Evolutionary conservation across 30 jellyfish, hydroid and myxozoan species (phyloP).

Genomic region (Clytia hemisphaerica): DNA sequence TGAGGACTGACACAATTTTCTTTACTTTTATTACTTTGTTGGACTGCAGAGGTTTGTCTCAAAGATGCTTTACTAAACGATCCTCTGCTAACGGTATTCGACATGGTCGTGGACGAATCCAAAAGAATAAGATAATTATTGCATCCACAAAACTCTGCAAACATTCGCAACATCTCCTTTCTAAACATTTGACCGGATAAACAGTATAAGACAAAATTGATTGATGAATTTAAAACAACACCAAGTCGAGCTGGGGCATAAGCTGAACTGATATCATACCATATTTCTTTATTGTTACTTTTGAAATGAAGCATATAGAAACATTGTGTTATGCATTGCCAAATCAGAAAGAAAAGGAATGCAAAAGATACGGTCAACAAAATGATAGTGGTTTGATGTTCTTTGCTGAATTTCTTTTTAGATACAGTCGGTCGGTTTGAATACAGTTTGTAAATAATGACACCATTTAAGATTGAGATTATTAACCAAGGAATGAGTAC

Average conservation of each 20-base stretch:
- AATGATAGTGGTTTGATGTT: slow-evolving; percentile 60
- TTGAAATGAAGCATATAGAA: slow-evolving; percentile 52
- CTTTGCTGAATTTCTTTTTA: too few species aligned
- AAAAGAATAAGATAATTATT: too few species aligned
- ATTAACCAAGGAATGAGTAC: slow-evolving; percentile 77
- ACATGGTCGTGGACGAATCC: too few species aligned
- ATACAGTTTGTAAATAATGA: slow-evolving; percentile 10
- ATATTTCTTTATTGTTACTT: not conserved
- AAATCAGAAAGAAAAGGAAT: slow-evolving; percentile 58
- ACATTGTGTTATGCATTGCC: slow-evolving; percentile 93
- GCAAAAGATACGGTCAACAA: slow-evolving; percentile 52
- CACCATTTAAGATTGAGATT: slow-evolving; percentile 53
- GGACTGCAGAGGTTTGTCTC: too few species aligned
- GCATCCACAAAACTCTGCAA: too few species aligned
- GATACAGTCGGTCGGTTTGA: too few species aligned
- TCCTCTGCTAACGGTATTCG: too few species aligned
- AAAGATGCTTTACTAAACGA: too few species aligned
- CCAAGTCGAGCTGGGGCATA: slow-evolving; percentile 68
- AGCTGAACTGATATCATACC: slow-evolving; percentile 44
- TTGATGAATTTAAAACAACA: slow-evolving; percentile 65
- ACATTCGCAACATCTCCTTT: slow-evolving; percentile 35
- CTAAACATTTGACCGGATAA: slow-evolving; percentile 67
- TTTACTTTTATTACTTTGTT: too few species aligned
- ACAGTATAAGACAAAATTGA: slow-evolving; percentile 66
- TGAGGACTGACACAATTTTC: too few species aligned